Base-by-base conservation (phyloP, 2,113 vertebrate genomes). In the Arenaria interpres region DNA sequence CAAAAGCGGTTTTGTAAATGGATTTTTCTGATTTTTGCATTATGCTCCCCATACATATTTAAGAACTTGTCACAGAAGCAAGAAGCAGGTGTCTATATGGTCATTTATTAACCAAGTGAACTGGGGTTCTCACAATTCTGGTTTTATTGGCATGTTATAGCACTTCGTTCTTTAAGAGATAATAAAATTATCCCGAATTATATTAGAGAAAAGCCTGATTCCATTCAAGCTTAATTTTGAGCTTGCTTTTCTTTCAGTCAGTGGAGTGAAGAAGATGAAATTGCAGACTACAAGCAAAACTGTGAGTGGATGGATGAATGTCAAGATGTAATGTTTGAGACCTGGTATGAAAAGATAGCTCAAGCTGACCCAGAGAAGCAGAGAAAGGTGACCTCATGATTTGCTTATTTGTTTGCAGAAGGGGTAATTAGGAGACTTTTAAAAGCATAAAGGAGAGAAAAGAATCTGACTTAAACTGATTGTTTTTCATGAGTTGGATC, bases 231-330 rank as follows among this genome's bases (percentile, higher is more conserved):
- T 69, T 78, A 14, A 92, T 59, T 62, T 78, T 76, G 66, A 76
- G 13, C 45, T 91, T 94, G 16, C 8, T 96, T 89, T 96, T 96
- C 89, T 87, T 98, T 88, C 92, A 99, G 99, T 97, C 99, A 99
- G 39, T 99, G 99, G 99, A 99, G 98, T 20, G 99, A 99, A 97
- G 99, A 99, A 95, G 99, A 99, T 88, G 99, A 99, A 97, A 99
- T 99, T 39, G 97, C 98, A 48, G 99, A 99, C 97, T 99, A 99
- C 95, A 99, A 99, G 97, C 99, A 99, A 97, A 99, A 99, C 96
- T 98, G 98, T 53, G 99, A 99, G 90, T 99, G 99, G 99, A 99
- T 99, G 99, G 99, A 99, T 48, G 99, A 99, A 97, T 99, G 99
- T 84, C 99, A 99, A 97, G 99, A 99, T 50, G 98, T 99, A 45